phyloP scores from a whole-genome alignment of 2,888 invertebrate genomes.

The Neria commutata region DNA sequence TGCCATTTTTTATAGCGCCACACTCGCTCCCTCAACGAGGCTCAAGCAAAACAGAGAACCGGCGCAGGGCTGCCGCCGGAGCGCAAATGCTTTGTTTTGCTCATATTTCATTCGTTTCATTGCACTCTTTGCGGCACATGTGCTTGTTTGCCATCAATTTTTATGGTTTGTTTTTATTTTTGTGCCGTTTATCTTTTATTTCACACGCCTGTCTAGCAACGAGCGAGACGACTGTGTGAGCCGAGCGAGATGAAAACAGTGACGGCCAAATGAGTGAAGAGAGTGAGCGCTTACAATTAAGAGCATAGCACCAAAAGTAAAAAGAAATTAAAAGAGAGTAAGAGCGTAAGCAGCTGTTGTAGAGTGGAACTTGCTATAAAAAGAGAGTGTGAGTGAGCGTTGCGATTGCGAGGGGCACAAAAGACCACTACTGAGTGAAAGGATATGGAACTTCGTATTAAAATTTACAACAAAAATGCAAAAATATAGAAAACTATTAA shows the following conservation, averaged over 20 bases:
- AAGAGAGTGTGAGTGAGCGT: too few species aligned
- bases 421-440: too few species aligned
- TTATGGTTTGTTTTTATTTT: constrained; percentile 53
- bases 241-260: background rate
- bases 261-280: too few species aligned
- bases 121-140: constrained; percentile 22
- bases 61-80: background rate
- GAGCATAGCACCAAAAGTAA: too few species aligned
- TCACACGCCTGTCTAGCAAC: background rate
- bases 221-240: background rate
- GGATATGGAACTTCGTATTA: too few species aligned
- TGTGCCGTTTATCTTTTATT: constrained; percentile 17
- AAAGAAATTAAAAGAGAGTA: too few species aligned
- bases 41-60: background rate
- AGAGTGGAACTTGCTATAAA: too few species aligned
- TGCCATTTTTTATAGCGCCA: constrained; percentile 45
- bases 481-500: too few species aligned
- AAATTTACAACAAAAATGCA: too few species aligned
- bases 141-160: constrained; percentile 49
- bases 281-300: too few species aligned
- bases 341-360: too few species aligned
- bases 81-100: constrained; percentile 46
- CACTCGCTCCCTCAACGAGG: constrained; percentile 25
- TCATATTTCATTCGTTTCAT: constrained; percentile 51
- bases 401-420: too few species aligned